Evolutionary conservation across 2,888 invertebrate genomes (phyloP), one percentile per base, ranked within the genome.

Genomic region (Mystacides longicornis): DNA sequence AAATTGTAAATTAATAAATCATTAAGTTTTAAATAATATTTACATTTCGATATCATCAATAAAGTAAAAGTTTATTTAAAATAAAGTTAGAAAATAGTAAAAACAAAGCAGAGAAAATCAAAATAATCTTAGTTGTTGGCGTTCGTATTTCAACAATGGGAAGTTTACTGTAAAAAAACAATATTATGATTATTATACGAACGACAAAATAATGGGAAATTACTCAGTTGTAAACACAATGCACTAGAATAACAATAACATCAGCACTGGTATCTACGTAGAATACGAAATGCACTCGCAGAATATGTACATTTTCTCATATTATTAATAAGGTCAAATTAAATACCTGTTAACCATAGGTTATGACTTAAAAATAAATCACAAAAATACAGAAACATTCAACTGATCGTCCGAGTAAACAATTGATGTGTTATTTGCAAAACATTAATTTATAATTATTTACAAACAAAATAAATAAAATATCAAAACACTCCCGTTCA

Each of bases 271-370:
- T 3, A 14, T n/a, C 37, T n/a, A 14, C 14, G 37, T 37, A 48
- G 22, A 19, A 48, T 14, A 54, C 16, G 16, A 23, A 16, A 54
- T 27, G 49, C 43, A 49, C 27, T 54, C 21, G 27, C 43, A 21
- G 49, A 27, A 43, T 19, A 54, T 37, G 23, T 22, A 43, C 46
- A 16, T 9, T 20, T 46, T 54, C 43, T 49, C 42, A 21, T 37
- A 37, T 19, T 22, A 52, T 54, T 54, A 58, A 58, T 58, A 58
- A 58, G 57, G 57, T 58, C 57, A 58, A 58, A 58, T 51, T 52
- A 54, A 45, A 48, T 58, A 58, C 55, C 52, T 58, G 52, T 54
- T 42, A 55, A 58, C 52, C 54, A 51, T 31, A 58, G 52, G 57
- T 58, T 55, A 58, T 37, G 37, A 37, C 37, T n/a, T 37, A 37